Conservation (phyloP, 2,888 invertebrate genomes). For the Agapostemon virescens region DNA sequence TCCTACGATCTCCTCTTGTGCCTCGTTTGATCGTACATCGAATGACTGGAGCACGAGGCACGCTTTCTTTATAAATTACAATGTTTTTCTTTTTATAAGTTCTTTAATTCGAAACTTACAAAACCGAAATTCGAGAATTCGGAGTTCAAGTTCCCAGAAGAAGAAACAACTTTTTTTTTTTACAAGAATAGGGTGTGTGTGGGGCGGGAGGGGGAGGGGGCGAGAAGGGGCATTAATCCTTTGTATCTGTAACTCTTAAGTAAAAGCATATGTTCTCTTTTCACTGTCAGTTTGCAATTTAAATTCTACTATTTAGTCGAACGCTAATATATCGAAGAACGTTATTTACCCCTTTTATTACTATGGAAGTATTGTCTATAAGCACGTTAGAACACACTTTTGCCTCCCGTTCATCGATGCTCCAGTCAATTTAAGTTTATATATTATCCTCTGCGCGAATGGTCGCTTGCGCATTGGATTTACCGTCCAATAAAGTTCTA, state of each 20-base stretch:
- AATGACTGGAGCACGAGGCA: constrained; percentile 69
- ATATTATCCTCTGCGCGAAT: constrained; percentile 42
- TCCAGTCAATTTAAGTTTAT: constrained; percentile 65
- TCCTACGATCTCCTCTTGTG: constrained; percentile 59
- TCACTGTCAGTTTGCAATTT: constrained; percentile 8
- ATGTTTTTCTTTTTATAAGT: constrained; percentile 4
- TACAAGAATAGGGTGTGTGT: neutral
- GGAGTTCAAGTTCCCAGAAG: constrained; percentile 12
- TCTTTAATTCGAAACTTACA: neutral
- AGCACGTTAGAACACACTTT: constrained; percentile 44
- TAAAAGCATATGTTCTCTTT: constrained; percentile 10
- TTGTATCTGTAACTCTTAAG: neutral
- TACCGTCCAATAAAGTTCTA: constrained; percentile 57
- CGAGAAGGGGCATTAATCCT: neutral
- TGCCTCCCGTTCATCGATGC: constrained; percentile 53
- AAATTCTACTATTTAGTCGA: constrained; percentile 32
- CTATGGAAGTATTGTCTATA: constrained; percentile 61
- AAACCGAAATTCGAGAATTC: constrained; percentile 16
- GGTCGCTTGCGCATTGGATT: constrained; percentile 48
- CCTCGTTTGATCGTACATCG: constrained; percentile 63
- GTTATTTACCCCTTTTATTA: constrained; percentile 36
- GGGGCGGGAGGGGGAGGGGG: no score
- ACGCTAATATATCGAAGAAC: constrained; percentile 31
- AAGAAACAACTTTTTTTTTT: constrained; percentile 13
- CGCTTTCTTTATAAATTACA: constrained; percentile 12